phyloP scores from a whole-genome alignment of 1,140 invertebrate genomes.

The Hestina assimilis region DNA sequence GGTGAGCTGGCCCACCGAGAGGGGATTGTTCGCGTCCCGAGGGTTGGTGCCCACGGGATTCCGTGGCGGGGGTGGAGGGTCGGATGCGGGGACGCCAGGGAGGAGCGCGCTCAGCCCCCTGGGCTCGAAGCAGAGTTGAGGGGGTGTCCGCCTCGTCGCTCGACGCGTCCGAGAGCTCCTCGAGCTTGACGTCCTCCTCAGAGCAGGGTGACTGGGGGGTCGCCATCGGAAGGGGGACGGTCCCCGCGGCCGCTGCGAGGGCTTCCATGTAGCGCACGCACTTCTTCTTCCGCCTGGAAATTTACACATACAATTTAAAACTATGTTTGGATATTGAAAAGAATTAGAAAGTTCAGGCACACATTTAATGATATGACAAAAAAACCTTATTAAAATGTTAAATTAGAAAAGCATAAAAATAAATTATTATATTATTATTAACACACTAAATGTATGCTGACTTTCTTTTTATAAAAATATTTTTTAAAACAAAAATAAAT shows the following conservation, averaged over 20 bases:
- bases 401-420: no score
- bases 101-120: constrained; percentile 88
- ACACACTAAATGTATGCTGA: background rate
- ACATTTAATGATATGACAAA: no score
- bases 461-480: background rate
- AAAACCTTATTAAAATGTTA: no score
- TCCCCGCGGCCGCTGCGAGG: constrained; percentile 84
- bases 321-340: background rate
- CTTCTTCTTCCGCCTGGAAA: constrained; percentile 97
- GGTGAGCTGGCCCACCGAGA: constrained; percentile 92
- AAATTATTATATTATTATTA: background rate
- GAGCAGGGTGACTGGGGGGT: constrained; percentile 60
- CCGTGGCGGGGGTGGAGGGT: constrained; percentile 81
- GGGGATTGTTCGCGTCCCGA: constrained; percentile 93
- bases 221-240: constrained; percentile 65
- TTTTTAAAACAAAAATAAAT: background rate
- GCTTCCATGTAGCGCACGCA: constrained; percentile 96
- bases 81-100: constrained; percentile 85
- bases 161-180: constrained; percentile 85
- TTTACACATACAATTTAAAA: background rate
- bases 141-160: constrained; percentile 83
- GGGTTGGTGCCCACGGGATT: constrained; percentile 94
- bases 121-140: constrained; percentile 87
- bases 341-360: background rate
- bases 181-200: constrained; percentile 87